These are phyloP conservation scores for Semnopithecus entellus DNA, from an alignment of 2,113 vertebrate genomes.

Conservation along the genomic window DNA sequence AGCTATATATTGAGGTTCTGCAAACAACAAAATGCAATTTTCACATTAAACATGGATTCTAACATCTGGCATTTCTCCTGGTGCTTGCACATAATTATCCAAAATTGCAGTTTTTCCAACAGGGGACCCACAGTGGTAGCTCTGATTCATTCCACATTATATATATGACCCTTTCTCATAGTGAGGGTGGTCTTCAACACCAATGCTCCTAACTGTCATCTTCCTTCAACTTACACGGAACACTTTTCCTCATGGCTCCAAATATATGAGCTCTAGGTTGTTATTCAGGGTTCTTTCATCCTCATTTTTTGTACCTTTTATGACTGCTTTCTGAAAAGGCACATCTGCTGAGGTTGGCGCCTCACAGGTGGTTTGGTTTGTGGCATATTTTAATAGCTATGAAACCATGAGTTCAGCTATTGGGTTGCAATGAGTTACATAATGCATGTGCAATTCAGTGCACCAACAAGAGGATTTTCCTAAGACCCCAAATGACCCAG, in stretches of 20 bases:
- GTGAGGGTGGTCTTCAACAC: background rate
- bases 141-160: conserved; percentile 16
- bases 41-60: conserved; percentile 59
- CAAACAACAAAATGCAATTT: conserved; percentile 48
- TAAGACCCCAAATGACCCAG: conserved; percentile 52
- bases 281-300: background rate
- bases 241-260: background rate
- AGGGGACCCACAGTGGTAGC: background rate
- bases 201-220: background rate
- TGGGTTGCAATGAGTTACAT: conserved; percentile 65
- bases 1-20: conserved; percentile 29
- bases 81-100: conserved; percentile 11
- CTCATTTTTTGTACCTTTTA: conserved; percentile 45
- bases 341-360: conserved; percentile 71
- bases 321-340: conserved; percentile 27
- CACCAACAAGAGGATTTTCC: conserved; percentile 52
- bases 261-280: background rate
- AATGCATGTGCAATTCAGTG: conserved; percentile 51
- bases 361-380: conserved; percentile 78
- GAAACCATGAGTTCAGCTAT: conserved; percentile 62
- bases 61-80: conserved; percentile 21
- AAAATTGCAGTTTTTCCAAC: conserved; percentile 24
- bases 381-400: conserved; percentile 70
- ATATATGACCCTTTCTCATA: background rate
- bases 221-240: background rate